phyloP scores from a whole-genome alignment of 2,113 vertebrate species.

The Quiscalus mexicanus region DNA sequence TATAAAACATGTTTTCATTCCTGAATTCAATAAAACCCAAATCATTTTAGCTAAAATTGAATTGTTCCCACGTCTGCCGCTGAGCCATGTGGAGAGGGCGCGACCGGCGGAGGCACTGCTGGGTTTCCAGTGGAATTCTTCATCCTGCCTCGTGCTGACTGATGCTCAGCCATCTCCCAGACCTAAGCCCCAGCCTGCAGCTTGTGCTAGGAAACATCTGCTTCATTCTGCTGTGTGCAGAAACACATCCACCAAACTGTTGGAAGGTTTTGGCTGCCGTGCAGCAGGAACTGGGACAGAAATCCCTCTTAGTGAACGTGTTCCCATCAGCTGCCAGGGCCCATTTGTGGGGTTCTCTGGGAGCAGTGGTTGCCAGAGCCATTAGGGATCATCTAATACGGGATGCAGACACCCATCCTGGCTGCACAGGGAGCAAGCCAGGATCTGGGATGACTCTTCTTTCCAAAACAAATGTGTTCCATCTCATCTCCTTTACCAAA shows the following conservation, averaged over 20 bases:
- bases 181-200: neutral
- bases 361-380: neutral
- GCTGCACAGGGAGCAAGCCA: neutral
- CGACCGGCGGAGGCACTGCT: neutral
- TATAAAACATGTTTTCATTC: neutral
- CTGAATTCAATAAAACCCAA: conserved; percentile 29
- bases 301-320: neutral
- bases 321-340: neutral
- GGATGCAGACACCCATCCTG: neutral
- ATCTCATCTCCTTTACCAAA: neutral
- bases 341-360: neutral
- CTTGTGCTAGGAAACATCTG: neutral
- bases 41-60: conserved; percentile 30
- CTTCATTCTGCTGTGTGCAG: neutral
- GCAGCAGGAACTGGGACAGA: neutral
- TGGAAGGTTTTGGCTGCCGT: neutral
- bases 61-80: neutral
- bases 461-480: neutral
- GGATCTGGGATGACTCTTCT: neutral
- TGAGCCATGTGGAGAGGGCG: neutral
- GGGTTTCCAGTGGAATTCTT: neutral
- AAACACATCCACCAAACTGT: neutral
- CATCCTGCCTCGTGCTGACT: accelerated
- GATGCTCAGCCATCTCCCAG: neutral
- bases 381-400: neutral